Evolutionary conservation across 2,113 vertebrate genomes (phyloP), one percentile per base, ranked within the genome.

Genomic region (Zootoca vivipara): DNA sequence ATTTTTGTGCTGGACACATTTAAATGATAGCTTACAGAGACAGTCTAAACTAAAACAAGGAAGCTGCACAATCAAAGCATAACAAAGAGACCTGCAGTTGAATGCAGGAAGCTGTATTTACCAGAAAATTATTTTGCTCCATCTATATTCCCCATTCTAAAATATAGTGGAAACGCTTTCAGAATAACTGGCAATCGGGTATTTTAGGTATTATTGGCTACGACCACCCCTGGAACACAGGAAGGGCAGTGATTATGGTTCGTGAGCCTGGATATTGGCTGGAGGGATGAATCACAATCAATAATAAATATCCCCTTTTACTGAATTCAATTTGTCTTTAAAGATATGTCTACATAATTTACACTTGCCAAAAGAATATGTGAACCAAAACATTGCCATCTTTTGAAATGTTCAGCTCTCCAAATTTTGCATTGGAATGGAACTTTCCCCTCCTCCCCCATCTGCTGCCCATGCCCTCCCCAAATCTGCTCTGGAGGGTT

Each of bases 1-100:
- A 12, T 30, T 82, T 30, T 30, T 90, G 33, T 10, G 20, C 35
- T 12, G 64, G 69, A 42, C 69, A 74, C 1, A 42, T 40, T 82
- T 40, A 74, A 87, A 87, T 87, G 35, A 87, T 80, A 87, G 79
- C 52, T 16, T 74, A 22, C 58, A 4, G 30, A 35, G 56, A 42
- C 28, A 82, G 86, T 82, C 70, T 75, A 87, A 87, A 86, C 62
- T 65, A 62, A 82, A 46, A 46, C 3, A 12, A 28, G 65, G 7
- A 74, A 74, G 26, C 12, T 46, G 2, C 65, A 74, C 56, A 65
- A 82, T 74, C 56, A 62, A n/a, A 75, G 30, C 20, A 64, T 33
- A 28, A 82, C 13, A n/a, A 62, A 40, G n/a, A 70, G 30, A 26
- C 4, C 62, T 78, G 12, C 7, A 26, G 7, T 75, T 64, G 82